These are phyloP conservation scores for Netelia melanura DNA, from an alignment of 2,888 invertebrate genomes.

Conservation along the genomic window DNA sequence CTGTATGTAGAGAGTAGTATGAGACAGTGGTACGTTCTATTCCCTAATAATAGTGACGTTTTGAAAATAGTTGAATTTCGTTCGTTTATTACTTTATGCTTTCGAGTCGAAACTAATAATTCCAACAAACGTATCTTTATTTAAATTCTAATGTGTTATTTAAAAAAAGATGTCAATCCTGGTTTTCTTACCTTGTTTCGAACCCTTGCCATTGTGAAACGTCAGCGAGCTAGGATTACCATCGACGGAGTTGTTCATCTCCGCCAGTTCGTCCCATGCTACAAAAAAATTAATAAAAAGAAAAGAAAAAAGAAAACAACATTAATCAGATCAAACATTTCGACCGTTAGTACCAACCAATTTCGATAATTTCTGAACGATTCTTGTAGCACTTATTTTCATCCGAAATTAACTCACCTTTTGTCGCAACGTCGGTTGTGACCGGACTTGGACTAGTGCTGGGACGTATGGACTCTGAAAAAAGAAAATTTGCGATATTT, in stretches of 20 bases:
- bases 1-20: too few relatives aligned
- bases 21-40: too few relatives aligned
- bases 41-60: too few relatives aligned
- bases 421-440: conserved; percentile 87
- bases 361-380: background rate
- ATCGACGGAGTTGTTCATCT: conserved; percentile 87
- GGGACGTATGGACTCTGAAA: conserved; percentile 91
- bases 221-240: conserved; percentile 89
- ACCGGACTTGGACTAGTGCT: conserved; percentile 92
- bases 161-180: background rate
- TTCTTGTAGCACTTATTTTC: background rate
- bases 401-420: conserved; percentile 76
- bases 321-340: conserved; percentile 13
- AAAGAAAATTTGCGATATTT: conserved; percentile 66
- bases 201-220: conserved; percentile 85
- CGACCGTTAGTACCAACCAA: background rate
- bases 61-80: too few relatives aligned
- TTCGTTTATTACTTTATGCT: too few relatives aligned
- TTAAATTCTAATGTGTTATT: conserved; percentile 10
- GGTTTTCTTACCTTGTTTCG: conserved; percentile 79
- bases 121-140: background rate
- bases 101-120: background rate
- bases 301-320: background rate
- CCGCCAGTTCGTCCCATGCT: conserved; percentile 85
- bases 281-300: conserved; percentile 29